Percentiles rank a stretch among this genome's conserved stretches.
Conservation (phyloP, 2,888 invertebrate genomes). For the Platerodrilus igneus region DNA sequence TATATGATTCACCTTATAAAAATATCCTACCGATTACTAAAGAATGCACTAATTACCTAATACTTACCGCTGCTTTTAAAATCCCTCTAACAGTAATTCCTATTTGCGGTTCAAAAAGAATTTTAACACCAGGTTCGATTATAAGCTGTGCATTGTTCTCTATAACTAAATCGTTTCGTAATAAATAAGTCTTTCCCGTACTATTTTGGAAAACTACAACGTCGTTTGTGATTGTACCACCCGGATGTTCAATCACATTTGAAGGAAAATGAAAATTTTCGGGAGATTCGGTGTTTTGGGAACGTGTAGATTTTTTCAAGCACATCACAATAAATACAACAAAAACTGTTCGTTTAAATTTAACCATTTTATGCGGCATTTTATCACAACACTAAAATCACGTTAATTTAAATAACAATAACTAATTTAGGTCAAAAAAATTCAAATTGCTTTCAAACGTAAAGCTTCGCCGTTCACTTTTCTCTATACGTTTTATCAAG, state of each 20-base stretch:
- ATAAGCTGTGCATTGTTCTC: slow-evolving; percentile 74
- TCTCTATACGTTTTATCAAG: slow-evolving; percentile 10
- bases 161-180: slow-evolving; percentile 75
- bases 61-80: slow-evolving; percentile 81
- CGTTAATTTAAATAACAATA: slow-evolving; percentile 13
- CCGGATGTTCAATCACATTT: slow-evolving; percentile 54
- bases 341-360: slow-evolving; percentile 11
- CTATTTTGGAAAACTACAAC: slow-evolving; percentile 52
- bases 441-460: no score
- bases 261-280: slow-evolving; percentile 1
- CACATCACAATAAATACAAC: slow-evolving; percentile 2
- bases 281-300: not conserved
- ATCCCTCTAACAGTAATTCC: slow-evolving; percentile 91
- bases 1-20: no score
- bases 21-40: no score
- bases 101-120: slow-evolving; percentile 86
- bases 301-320: slow-evolving; percentile 4
- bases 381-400: no score
- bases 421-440: slow-evolving; percentile 5
- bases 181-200: slow-evolving; percentile 65
- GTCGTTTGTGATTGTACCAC: slow-evolving; percentile 59
- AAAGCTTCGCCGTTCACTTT: slow-evolving; percentile 1
- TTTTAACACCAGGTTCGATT: slow-evolving; percentile 85
- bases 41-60: no score
- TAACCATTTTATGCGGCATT: slow-evolving; percentile 22